These are phyloP conservation scores for Panzeria rudis DNA, from an alignment of 2,888 invertebrate species.

Conservation along the genomic window DNA sequence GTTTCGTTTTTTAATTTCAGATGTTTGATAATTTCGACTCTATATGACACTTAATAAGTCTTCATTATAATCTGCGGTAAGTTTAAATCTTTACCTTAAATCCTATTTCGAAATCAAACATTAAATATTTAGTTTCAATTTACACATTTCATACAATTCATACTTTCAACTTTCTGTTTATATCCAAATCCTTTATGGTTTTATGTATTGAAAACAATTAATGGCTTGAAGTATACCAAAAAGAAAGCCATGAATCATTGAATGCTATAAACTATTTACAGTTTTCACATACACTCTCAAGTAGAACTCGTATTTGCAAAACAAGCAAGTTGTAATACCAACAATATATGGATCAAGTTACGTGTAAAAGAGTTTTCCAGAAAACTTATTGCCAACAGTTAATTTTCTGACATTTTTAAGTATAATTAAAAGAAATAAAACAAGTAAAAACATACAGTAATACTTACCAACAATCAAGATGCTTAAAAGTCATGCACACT, in stretches of 20 bases:
- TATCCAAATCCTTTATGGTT: constrained; percentile 8
- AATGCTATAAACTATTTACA: constrained; percentile 68
- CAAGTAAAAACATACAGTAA: constrained; percentile 60
- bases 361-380: constrained; percentile 45
- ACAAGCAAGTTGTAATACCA: background rate
- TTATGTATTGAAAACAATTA: constrained; percentile 72
- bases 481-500: constrained; percentile 46
- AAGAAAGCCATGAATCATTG: constrained; percentile 65
- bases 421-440: constrained; percentile 20
- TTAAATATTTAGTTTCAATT: too few species aligned
- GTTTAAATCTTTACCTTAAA: too few species aligned
- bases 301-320: background rate
- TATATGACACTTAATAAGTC: too few species aligned
- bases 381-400: constrained; percentile 81
- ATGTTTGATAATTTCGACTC: too few species aligned
- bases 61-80: too few species aligned
- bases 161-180: constrained; percentile 8
- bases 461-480: constrained; percentile 35
- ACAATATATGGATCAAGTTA: constrained; percentile 13
- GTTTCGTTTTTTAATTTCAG: too few species aligned
- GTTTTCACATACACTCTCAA: constrained; percentile 51
- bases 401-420: constrained; percentile 79
- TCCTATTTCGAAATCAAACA: too few species aligned
- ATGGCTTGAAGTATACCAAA: constrained; percentile 63
- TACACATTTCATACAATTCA: too few species aligned